These are phyloP conservation scores for Hirtodrosophila trivittata DNA, from an alignment of 2,888 invertebrate species.

Conservation along the genomic window DNA sequence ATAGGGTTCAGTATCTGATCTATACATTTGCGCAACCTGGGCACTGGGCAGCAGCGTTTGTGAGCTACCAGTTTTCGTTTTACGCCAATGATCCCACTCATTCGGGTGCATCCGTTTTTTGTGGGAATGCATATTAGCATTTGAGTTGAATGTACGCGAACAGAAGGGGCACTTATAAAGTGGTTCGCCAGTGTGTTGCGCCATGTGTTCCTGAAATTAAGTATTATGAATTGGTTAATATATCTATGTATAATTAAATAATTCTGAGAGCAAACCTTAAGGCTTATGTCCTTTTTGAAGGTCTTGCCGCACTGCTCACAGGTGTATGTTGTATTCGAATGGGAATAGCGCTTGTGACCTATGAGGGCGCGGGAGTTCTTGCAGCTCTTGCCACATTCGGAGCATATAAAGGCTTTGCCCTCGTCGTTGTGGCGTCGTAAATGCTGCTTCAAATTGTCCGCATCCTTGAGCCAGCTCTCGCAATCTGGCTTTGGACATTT, in stretches of 20 bases:
- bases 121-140: slow-evolving; percentile 83
- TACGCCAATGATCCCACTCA: slow-evolving; percentile 82
- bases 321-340: slow-evolving; percentile 77
- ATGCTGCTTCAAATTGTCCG: slow-evolving; percentile 82
- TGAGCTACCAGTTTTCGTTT: slow-evolving; percentile 78
- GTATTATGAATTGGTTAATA: background rate
- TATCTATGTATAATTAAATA: background rate
- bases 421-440: slow-evolving; percentile 81
- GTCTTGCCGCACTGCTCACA: slow-evolving; percentile 82
- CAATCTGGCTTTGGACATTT: slow-evolving; percentile 82
- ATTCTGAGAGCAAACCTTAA: slow-evolving; percentile 71
- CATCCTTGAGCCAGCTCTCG: slow-evolving; percentile 83
- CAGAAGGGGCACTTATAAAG: slow-evolving; percentile 82
- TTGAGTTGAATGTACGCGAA: slow-evolving; percentile 82
- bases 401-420: slow-evolving; percentile 74
- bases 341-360: slow-evolving; percentile 82
- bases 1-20: slow-evolving; percentile 58
- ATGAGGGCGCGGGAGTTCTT: slow-evolving; percentile 82
- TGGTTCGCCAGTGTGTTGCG: slow-evolving; percentile 82
- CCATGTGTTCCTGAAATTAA: slow-evolving; percentile 81
- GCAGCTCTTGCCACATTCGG: slow-evolving; percentile 80
- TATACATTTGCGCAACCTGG: slow-evolving; percentile 71
- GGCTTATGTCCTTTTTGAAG: slow-evolving; percentile 82
- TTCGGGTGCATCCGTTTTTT: slow-evolving; percentile 81
- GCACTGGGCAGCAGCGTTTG: slow-evolving; percentile 74